Conservation (phyloP, 2,797 vertebrate species). For the Esox masquinongy region DNA sequence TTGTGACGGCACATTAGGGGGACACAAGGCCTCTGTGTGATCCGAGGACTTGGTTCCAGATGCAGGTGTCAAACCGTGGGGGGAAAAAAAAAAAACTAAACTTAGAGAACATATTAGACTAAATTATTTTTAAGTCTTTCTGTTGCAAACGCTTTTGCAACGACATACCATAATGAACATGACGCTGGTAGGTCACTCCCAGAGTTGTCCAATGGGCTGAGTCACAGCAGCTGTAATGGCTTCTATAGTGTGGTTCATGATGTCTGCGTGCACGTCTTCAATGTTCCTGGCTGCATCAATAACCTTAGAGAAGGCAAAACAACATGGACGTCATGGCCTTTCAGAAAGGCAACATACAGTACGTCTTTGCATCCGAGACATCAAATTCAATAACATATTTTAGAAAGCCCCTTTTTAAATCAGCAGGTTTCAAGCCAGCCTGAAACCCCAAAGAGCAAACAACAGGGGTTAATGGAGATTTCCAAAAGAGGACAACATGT, state of each 20-base stretch:
- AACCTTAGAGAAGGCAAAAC: conserved; percentile 55
- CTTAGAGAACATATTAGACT: too few relatives aligned
- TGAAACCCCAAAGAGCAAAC: too few relatives aligned
- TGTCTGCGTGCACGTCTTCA: conserved; percentile 83
- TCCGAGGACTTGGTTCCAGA: too few relatives aligned
- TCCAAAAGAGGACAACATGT: too few relatives aligned
- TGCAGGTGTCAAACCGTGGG: neutral
- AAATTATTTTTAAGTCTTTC: too few relatives aligned
- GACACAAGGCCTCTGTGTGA: too few relatives aligned
- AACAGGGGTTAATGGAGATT: too few relatives aligned
- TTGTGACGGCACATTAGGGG: too few relatives aligned
- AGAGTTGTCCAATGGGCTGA: conserved; percentile 80
- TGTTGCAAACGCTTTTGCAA: neutral
- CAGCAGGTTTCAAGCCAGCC: too few relatives aligned
- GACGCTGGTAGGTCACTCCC: conserved; percentile 69
- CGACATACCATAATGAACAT: neutral
- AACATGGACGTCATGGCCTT: neutral
- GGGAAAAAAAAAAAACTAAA: too few relatives aligned
- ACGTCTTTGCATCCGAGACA: neutral
- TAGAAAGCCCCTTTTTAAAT: too few relatives aligned
- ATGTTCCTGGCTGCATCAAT: conserved; percentile 83
- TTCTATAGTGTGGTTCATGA: conserved; percentile 69
- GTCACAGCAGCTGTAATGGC: conserved; percentile 63
- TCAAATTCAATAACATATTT: neutral
- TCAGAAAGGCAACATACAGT: neutral